Evolutionary conservation across 2,797 vertebrate genomes (phyloP), one percentile per base, ranked within the genome.

Genomic region (Sebastes dallii): DNA sequence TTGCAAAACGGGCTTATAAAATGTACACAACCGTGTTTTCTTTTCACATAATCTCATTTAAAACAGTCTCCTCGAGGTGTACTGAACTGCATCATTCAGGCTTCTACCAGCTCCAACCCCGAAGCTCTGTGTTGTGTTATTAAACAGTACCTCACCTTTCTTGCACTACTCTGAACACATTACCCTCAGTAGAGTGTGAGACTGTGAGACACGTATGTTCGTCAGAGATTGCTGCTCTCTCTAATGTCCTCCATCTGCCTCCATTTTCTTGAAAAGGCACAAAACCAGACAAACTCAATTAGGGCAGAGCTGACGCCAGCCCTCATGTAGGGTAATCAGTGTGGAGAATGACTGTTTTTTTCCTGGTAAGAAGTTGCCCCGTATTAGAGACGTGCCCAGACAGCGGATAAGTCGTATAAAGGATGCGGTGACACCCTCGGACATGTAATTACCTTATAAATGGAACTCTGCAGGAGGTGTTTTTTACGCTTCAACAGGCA

Each of bases 381-480:
- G 68, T 22, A 18, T 58, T 27, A 22, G 27, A 78, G 72, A 75
- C 1, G 13, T 83, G 74, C 54, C 46, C 65, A 22, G 79, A 54
- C 73, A 56, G 72, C 9, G 2, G 42, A 68, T 50, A 71, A 34
- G 68, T 46, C 16, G 20, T 12, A 27, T 80, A 46, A 86, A 79
- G 3, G 65, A 73, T 30, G 58, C 76, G 58, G 34, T 46, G 76
- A 78, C 82, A 54, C 78, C 59, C 55, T 68, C 34, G 30, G 71
- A 86, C 67, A 55, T 70, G 76, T 69, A 75, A 79, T 78, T 80
- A 66, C 24, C 22, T 75, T 42, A 79, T 73, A 75, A 89, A 86
- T 75, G 77, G 72, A 75, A 18, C 52, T 78, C 72, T 68, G 72
- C 78, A 46, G 55, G 82, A 68, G 69, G 61, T 5, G 54, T 11